Evolutionary conservation across 2,888 invertebrate genomes (phyloP).

Genomic region (Malthinus seriepunctatus): DNA sequence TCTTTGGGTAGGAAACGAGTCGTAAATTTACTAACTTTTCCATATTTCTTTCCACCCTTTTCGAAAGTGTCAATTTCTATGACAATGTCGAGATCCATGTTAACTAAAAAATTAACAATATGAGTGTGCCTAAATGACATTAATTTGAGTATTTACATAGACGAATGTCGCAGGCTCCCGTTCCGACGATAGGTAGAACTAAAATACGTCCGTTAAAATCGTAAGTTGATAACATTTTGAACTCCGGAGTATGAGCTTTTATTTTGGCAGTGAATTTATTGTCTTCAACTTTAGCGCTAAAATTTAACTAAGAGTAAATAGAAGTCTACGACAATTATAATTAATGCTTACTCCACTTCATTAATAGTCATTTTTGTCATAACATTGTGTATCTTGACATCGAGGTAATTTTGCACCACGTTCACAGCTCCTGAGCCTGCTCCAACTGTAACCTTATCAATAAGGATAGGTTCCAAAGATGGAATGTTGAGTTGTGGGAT

Average conservation of each 20-base stretch:
- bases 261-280: conserved; percentile 47
- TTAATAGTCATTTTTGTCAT: conserved; percentile 58
- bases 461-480: conserved; percentile 56
- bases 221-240: conserved; percentile 69
- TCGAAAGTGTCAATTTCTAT: conserved; percentile 63
- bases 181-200: conserved; percentile 66
- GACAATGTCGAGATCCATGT: background rate
- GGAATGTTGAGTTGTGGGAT: conserved; percentile 62
- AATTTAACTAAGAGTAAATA: background rate
- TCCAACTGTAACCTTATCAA: conserved; percentile 52
- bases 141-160: conserved; percentile 53
- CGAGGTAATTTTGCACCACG: conserved; percentile 67
- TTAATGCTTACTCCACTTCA: conserved; percentile 59
- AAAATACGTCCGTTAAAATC: conserved; percentile 67
- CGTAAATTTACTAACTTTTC: background rate
- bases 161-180: conserved; percentile 66
- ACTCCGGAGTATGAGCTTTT: conserved; percentile 57
- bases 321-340: no score
- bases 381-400: conserved; percentile 65
- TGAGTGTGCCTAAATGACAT: no score
- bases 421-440: conserved; percentile 64
- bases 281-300: background rate
- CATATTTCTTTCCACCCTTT: background rate
- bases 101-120: background rate
- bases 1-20: background rate